Evolutionary conservation across 2,888 invertebrate species (phyloP).

Genomic region (Oxycera nigricornis): DNA sequence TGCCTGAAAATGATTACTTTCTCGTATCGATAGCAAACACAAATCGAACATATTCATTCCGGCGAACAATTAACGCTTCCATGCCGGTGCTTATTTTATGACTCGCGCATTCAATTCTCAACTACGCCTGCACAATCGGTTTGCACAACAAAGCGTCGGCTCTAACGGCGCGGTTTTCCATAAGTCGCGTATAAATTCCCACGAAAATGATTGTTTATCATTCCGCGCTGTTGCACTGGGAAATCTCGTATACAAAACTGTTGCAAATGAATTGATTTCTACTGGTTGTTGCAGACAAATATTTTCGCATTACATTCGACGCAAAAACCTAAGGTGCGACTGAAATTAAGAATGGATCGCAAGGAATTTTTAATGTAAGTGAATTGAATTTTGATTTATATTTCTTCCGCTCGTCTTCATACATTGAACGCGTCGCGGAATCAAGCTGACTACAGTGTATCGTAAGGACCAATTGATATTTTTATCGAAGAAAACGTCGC

Average conservation of each 20-base stretch:
- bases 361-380: not conserved
- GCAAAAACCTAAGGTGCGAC: not conserved
- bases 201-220: not conserved
- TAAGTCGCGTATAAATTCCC: not conserved
- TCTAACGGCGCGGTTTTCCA: not conserved
- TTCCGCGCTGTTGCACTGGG: too few species aligned
- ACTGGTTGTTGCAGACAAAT: not conserved
- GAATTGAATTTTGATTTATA: not conserved
- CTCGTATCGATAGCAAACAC: not conserved
- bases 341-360: constrained; percentile 1
- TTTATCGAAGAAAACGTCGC: too few species aligned
- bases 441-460: too few species aligned
- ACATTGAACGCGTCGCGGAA: too few species aligned
- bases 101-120: not conserved
- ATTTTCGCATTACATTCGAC: too few species aligned
- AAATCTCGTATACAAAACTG: not conserved
- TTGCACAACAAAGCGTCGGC: not conserved
- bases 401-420: too few species aligned
- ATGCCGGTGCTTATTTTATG: not conserved
- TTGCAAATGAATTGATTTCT: not conserved
- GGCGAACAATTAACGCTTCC: constrained; percentile 2
- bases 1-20: not conserved
- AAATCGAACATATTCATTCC: not conserved
- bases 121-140: not conserved
- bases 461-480: too few species aligned